Base-by-base conservation (phyloP, 2,888 invertebrate species). In the Phasia obesa region DNA sequence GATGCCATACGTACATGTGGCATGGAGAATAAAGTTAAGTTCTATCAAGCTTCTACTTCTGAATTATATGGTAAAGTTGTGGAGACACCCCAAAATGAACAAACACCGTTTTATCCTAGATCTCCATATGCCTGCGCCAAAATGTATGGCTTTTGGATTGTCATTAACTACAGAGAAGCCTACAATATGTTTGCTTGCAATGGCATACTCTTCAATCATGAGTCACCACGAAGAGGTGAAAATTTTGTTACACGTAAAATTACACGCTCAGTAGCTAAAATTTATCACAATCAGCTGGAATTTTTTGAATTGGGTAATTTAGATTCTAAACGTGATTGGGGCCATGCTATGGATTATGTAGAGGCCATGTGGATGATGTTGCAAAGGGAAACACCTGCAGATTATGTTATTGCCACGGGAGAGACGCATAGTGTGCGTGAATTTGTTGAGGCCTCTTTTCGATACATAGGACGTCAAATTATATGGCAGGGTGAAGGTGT, bases 341-440 rank as follows among this genome's bases (percentile, higher is more conserved):
- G 99, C 6, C 98, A 98, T 91, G 98, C 98, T 1, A 96, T 94
- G 91, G 99, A 99, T 92, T 99, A 98, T 91, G 97, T 99, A 7
- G 97, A 98, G 96, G 99, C 99, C 0, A 99, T 99, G 99, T 99
- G 99, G 99, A 92, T 98, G 90, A 99, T 99, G 97, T 93, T 99
- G 17, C 99, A 99, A 90, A 96, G 96, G 89, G 95, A 97, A 0
- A 91, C 92, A 42, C 96, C 99, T 0, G 97, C 98, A 67, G 99
- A 99, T 92, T 99, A 96, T 92, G 99, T 99, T 5, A 97, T 99
- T 86, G 98, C 99, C 5, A 98, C 98, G 0, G 98, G 98, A 0
- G 96, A 97, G 90, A 94, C 96, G 15, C 98, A 98, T 92, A 98
- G 97, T 90, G 99, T 99, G 0, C 93, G 97, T 13, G 98, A 99